Conservation (phyloP, 2,888 invertebrate species). For the Prenolepis imparis region DNA sequence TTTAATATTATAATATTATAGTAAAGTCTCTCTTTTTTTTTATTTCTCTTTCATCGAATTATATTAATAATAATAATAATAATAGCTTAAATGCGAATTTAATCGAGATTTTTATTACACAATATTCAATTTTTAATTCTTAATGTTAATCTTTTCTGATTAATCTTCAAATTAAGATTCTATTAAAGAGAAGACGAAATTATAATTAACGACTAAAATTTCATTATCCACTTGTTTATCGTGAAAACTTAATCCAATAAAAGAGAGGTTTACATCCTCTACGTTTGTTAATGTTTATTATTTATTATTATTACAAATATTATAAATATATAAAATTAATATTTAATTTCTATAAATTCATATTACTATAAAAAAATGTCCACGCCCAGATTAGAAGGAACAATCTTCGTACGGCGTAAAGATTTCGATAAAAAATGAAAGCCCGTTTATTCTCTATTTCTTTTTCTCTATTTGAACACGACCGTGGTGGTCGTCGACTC, state of each 20-base stretch:
- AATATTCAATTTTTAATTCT: not conserved
- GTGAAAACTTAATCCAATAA: not conserved
- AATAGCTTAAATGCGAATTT: not conserved
- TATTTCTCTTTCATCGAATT: not conserved
- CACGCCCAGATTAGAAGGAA: conserved; percentile 7
- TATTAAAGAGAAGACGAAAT: not conserved
- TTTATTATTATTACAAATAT: not conserved
- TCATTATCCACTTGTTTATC: not conserved
- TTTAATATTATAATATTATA: conserved; percentile 17
- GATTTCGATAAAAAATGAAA: conserved; percentile 37
- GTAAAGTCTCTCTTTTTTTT: no score
- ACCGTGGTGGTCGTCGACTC: conserved; percentile 55
- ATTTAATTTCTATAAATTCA: not conserved
- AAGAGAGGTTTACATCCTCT: not conserved
- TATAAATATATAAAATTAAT: not conserved
- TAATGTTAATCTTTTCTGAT: not conserved
- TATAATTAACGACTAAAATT: not conserved
- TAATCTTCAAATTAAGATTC: not conserved
- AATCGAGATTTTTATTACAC: not conserved
- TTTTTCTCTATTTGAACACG: conserved; percentile 4
- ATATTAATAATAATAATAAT: not conserved
- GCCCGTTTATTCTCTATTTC: not conserved
- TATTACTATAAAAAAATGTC: not conserved
- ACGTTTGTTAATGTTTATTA: no score
- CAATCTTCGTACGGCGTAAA: not conserved